A percentile compares a stretch with the other conserved stretches of the same genome.
These are phyloP conservation scores for Tyrannus savana DNA, from an alignment of 2,113 vertebrate genomes.

Conservation along the genomic window DNA sequence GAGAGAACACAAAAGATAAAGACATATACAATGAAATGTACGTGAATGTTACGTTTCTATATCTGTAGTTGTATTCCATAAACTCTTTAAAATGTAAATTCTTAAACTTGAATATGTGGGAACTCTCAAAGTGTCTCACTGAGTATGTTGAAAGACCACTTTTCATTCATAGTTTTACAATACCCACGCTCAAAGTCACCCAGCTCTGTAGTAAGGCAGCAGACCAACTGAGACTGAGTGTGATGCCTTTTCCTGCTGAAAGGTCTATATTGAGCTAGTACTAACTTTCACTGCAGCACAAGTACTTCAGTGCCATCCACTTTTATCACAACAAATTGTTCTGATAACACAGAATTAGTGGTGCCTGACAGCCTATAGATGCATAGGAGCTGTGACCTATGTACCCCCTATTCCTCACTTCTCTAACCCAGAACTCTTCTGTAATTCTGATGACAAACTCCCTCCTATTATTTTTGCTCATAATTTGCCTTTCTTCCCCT, in stretches of 20 bases:
- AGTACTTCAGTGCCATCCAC: neutral
- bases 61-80: neutral
- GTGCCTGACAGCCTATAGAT: neutral
- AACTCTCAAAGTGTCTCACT: neutral
- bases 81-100: neutral
- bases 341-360: neutral
- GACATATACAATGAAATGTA: neutral
- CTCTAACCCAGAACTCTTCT: neutral
- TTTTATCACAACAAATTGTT: neutral
- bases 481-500: neutral
- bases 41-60: fast-evolving
- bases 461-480: neutral
- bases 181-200: neutral
- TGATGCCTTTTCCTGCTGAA: neutral
- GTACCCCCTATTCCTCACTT: neutral
- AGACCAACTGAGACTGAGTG: neutral
- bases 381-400: fast-evolving
- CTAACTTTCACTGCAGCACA: neutral
- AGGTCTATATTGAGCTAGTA: neutral
- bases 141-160: neutral
- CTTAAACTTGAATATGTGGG: neutral
- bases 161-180: neutral
- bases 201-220: neutral
- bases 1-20: neutral
- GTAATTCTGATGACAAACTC: neutral